These are phyloP conservation scores for Aplidium turbinatum DNA, from an alignment of 23 tunicate species.

Conservation along the genomic window DNA sequence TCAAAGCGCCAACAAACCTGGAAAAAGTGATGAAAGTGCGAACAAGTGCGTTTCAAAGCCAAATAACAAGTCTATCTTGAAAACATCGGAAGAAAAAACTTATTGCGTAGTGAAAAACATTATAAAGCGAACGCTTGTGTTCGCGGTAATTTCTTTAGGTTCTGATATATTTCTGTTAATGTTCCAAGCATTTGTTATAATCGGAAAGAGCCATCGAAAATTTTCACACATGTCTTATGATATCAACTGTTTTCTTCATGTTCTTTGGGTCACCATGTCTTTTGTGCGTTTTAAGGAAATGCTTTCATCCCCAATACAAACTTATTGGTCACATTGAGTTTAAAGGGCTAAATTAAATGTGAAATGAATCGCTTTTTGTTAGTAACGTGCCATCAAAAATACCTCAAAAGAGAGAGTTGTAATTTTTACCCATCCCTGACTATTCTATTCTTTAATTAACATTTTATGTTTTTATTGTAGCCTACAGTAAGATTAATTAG, in stretches of 20 bases:
- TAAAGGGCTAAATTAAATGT: no score
- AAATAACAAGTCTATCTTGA: not conserved
- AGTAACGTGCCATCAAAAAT: no score
- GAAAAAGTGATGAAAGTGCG: not conserved
- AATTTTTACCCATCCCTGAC: no score
- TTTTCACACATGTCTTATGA: conserved; percentile 1
- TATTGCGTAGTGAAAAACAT: not conserved
- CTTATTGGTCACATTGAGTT: no score
- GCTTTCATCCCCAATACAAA: conserved; percentile 4
- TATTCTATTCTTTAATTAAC: no score
- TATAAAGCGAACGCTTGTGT: not conserved
- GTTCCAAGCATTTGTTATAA: not conserved
- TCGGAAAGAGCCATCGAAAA: conserved; percentile 4
- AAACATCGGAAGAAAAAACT: not conserved
- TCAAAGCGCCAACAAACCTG: not conserved
- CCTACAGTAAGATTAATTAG: no score
- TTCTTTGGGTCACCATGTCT: not conserved
- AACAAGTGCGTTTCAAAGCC: not conserved
- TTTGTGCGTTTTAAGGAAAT: conserved; percentile 7
- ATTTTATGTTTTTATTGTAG: no score
- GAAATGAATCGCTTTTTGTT: no score
- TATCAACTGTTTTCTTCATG: not conserved
- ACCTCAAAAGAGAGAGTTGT: no score
- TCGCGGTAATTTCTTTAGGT: not conserved
- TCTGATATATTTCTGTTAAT: not conserved